A percentile compares a stretch with the other conserved stretches of the same genome.
These are phyloP conservation scores for Rhopalosiphum maidis DNA, from an alignment of 1,140 invertebrate genomes.

Conservation along the genomic window DNA sequence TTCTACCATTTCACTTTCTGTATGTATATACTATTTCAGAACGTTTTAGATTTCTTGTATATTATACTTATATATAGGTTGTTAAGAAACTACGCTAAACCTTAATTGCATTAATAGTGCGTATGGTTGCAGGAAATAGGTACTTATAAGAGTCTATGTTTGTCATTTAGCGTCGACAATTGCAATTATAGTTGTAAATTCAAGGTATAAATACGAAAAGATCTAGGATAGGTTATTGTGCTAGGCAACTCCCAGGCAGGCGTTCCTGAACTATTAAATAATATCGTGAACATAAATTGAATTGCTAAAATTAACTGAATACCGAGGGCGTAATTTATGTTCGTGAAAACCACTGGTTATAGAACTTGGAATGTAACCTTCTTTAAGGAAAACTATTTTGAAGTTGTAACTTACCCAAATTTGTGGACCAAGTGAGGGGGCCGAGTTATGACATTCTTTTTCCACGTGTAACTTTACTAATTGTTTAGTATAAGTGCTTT, in stretches of 20 bases:
- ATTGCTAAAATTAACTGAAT: slow-evolving; percentile 54
- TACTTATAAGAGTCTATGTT: not conserved
- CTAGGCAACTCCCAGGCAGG: not conserved
- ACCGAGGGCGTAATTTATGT: slow-evolving; percentile 49
- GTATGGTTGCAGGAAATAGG: not conserved
- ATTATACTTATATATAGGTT: not conserved
- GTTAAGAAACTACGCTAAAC: slow-evolving; percentile 12
- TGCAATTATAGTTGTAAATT: slow-evolving; percentile 28
- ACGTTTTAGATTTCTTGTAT: slow-evolving; percentile 5
- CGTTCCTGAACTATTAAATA: slow-evolving; percentile 38
- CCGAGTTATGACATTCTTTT: slow-evolving; percentile 40
- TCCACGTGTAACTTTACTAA: slow-evolving; percentile 43
- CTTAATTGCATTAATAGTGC: not conserved
- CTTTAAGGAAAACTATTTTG: slow-evolving; percentile 49
- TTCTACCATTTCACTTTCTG: not conserved
- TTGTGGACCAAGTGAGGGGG: not conserved
- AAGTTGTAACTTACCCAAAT: slow-evolving; percentile 47
- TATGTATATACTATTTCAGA: not conserved
- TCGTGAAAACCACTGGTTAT: slow-evolving; percentile 11
- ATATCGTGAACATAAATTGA: slow-evolving; percentile 55
- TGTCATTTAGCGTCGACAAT: slow-evolving; percentile 27
- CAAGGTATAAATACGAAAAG: not conserved
- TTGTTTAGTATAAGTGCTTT: slow-evolving; percentile 15
- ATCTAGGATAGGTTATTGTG: not conserved
- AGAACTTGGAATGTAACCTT: slow-evolving; percentile 44